Evolutionary conservation across 2,113 vertebrate species (phyloP).

Genomic region (Chaetura pelagica): DNA sequence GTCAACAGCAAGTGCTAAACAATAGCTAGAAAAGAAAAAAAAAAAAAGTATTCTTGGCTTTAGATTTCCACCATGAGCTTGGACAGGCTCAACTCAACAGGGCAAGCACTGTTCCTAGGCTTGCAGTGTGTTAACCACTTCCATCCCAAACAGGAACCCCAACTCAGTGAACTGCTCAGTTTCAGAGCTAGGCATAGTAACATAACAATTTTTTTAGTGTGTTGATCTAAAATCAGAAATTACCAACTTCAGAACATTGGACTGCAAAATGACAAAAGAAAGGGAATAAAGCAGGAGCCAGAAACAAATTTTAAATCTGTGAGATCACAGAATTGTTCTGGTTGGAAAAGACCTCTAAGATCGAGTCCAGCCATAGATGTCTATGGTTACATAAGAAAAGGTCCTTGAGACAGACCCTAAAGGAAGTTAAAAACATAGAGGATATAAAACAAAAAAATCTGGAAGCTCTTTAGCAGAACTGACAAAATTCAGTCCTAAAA

Average conservation of each 20-base stretch:
- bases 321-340: too few species aligned
- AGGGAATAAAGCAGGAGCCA: background rate
- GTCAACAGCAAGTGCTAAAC: background rate
- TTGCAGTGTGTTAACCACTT: background rate
- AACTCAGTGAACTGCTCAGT: background rate
- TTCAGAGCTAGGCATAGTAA: background rate
- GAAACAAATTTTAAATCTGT: background rate
- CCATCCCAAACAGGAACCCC: background rate
- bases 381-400: background rate
- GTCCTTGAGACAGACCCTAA: background rate
- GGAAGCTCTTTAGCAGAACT: background rate
- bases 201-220: background rate
- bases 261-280: background rate
- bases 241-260: background rate
- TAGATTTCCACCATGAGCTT: background rate
- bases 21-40: background rate
- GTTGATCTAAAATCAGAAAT: background rate
- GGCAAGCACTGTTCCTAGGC: background rate
- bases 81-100: background rate
- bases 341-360: too few species aligned
- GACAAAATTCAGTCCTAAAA: background rate
- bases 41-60: background rate
- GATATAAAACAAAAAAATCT: background rate
- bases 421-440: background rate
- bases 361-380: background rate